Evolutionary conservation across 2,113 vertebrate species (phyloP), one percentile per base, ranked within the genome.

Genomic region (Puffinus mauretanicus): DNA sequence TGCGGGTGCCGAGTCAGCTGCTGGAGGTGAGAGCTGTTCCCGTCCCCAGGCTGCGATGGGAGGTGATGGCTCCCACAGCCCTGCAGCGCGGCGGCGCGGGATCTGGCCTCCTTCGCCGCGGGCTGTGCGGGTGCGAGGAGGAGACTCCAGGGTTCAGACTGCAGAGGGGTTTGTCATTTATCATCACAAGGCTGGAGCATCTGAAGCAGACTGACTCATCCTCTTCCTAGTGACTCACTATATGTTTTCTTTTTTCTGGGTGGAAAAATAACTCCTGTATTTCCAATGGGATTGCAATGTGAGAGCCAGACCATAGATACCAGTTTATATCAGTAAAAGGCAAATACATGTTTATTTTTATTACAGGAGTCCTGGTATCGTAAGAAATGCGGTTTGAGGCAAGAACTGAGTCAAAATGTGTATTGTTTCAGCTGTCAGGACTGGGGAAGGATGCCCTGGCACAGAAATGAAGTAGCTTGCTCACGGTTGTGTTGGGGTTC

Each of bases 141-240:
- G 55, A 92, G 91, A 46, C 83, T 87, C 54, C 38, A 32, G 58
- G 44, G 62, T 86, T 88, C 87, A 85, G 54, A 6, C 82, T 95
- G 71, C 46, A 66, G 67, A 80, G 67, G 58, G 58, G 8, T 73
- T 92, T 95, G 75, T 89, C 86, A 62, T 76, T 76, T 62, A 32
- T 65, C 51, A 32, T 86, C 89, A 65, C 51, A 80, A 57, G 27
- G 66, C 40, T 85, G 7, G 9, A 94, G 49, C 54, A 62, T 89
- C 81, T 69, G 82, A 72, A 79, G 84, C 38, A 30, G 67, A 67
- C 91, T 97, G 96, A 96, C 81, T 97, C 96, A 97, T 80, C 26
- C 42, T 9, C 32, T 69, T 77, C 58, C 89, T 34, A 73, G 71
- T 97, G 97, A 96, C 88, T 97, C 95, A 95, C 66, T 91, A 2